These are phyloP conservation scores for Mormyrus proboscirostris DNA, from an alignment of 2,797 vertebrate genomes.

Conservation along the genomic window DNA sequence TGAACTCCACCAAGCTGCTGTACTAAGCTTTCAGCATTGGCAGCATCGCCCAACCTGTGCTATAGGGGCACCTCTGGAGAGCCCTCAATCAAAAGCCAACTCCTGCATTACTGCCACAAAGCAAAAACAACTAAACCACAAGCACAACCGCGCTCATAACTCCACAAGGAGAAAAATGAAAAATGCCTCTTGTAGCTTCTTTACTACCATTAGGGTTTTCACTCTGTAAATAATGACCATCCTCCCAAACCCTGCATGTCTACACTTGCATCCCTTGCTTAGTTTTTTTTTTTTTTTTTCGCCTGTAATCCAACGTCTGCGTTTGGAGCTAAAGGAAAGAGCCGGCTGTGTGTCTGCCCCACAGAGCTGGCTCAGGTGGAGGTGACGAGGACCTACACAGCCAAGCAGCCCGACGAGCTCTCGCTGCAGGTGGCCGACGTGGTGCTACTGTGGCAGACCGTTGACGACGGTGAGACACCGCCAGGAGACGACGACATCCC, in stretches of 20 bases:
- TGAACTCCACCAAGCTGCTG: background rate
- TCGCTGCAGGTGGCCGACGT: constrained; percentile 91
- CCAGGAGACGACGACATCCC: background rate
- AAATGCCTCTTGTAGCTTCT: background rate
- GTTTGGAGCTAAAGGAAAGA: background rate
- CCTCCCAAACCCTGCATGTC: background rate
- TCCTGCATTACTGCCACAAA: background rate
- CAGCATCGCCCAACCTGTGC: background rate
- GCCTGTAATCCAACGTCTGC: background rate
- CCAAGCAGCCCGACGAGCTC: constrained; percentile 88
- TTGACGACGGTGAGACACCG: constrained; percentile 68
- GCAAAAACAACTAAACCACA: background rate
- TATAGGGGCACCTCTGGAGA: background rate
- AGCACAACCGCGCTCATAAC: background rate
- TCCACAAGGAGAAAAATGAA: background rate
- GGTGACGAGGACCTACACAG: constrained; percentile 81
- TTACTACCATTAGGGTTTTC: background rate
- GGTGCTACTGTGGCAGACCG: constrained; percentile 79
- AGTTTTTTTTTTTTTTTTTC: background rate
- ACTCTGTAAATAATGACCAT: background rate
- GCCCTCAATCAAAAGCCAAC: background rate
- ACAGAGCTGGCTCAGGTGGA: constrained; percentile 83
- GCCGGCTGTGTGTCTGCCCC: background rate
- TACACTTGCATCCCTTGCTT: background rate
- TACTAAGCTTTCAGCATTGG: background rate